phyloP scores from a whole-genome alignment of 92 coral and sea anemone genomes.

The Zoanthus solanderi region DNA sequence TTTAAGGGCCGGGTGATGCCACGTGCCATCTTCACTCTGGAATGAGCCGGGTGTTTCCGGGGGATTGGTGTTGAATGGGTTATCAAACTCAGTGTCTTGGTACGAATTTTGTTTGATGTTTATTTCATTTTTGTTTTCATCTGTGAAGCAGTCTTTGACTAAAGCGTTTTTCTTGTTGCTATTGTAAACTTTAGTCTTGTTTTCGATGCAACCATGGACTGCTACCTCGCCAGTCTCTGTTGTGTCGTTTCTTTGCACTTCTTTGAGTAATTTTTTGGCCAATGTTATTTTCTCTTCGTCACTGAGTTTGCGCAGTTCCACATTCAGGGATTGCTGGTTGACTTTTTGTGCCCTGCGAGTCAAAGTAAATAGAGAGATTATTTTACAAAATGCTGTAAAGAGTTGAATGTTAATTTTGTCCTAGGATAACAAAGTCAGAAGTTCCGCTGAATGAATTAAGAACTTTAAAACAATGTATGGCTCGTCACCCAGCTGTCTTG shows the following conservation, averaged over 20 bases:
- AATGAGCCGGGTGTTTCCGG: slow-evolving; percentile 57
- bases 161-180: slow-evolving; percentile 3
- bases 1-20: slow-evolving; percentile 58
- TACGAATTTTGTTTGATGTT: neutral
- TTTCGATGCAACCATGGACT: neutral
- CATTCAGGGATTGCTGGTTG: neutral
- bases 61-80: slow-evolving; percentile 68
- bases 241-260: slow-evolving; percentile 50
- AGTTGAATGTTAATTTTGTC: no score
- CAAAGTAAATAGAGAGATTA: neutral
- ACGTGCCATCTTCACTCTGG: slow-evolving; percentile 39
- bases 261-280: slow-evolving; percentile 59
- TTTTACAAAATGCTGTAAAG: no score
- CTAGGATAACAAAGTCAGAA: no score
- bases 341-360: slow-evolving; percentile 11
- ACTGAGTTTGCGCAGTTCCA: slow-evolving; percentile 53
- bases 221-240: neutral
- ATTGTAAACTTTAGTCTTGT: neutral
- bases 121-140: slow-evolving; percentile 17
- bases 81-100: slow-evolving; percentile 64
- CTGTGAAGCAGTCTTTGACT: neutral
- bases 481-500: no score
- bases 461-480: no score
- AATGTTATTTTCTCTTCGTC: slow-evolving; percentile 50
- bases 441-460: no score